phyloP scores from a whole-genome alignment of 2,888 invertebrate genomes.

The Pandemis heparana region DNA sequence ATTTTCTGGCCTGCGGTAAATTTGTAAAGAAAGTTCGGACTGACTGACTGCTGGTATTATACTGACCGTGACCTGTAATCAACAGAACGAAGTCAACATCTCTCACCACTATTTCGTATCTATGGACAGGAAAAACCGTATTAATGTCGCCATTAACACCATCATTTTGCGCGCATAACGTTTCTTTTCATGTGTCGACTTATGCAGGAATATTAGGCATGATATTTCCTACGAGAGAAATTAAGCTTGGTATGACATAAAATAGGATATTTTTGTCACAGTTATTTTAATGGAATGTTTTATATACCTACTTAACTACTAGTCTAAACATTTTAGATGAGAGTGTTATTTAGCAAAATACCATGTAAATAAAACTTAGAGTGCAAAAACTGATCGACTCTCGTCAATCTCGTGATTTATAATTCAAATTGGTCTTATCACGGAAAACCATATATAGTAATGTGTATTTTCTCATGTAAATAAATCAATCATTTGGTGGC shows the following conservation, averaged over 20 bases:
- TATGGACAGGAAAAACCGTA: background rate
- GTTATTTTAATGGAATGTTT: background rate
- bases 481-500: background rate
- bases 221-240: background rate
- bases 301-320: no score
- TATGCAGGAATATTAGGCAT: background rate
- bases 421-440: no score
- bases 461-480: no score
- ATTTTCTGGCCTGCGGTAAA: background rate
- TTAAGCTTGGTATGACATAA: background rate
- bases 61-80: background rate
- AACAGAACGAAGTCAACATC: background rate
- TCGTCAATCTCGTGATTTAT: no score
- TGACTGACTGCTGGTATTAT: background rate
- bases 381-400: no score
- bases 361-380: no score
- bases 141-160: constrained; percentile 5
- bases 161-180: background rate
- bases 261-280: background rate
- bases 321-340: no score
- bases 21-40: constrained; percentile 2
- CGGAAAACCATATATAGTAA: no score
- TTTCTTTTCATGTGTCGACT: background rate
- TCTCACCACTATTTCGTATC: background rate
- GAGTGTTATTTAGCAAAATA: no score